Evolutionary conservation across 1,140 invertebrate genomes (phyloP).

Genomic region (Trypoxylus dichotomus): DNA sequence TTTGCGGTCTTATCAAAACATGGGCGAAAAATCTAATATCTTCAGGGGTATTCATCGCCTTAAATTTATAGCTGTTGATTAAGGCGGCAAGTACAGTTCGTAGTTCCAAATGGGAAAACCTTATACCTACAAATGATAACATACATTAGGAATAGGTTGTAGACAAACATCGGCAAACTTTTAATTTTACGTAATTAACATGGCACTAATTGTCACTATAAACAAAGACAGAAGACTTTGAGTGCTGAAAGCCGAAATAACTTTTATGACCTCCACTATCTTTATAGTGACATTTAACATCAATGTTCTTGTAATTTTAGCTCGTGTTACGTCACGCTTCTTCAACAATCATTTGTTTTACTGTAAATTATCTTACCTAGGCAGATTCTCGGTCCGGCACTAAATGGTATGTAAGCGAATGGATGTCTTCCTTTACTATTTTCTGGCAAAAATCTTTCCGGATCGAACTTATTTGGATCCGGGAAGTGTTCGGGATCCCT

Average conservation of each 20-base stretch:
- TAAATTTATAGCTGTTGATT: conserved; percentile 41
- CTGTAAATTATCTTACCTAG: conserved; percentile 51
- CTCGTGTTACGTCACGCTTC: neutral
- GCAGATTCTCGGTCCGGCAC: conserved; percentile 62
- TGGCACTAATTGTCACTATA: too few species aligned
- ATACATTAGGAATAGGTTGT: neutral
- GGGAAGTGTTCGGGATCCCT: conserved; percentile 59
- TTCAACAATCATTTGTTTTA: neutral
- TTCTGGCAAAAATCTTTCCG: conserved; percentile 63
- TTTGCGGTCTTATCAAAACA: neutral
- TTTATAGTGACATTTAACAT: too few species aligned
- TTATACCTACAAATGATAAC: neutral
- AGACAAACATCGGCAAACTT: too few species aligned
- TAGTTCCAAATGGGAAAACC: conserved; percentile 52
- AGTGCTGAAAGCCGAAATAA: too few species aligned
- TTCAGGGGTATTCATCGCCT: conserved; percentile 34
- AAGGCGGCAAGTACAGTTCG: conserved; percentile 54
- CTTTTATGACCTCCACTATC: too few species aligned
- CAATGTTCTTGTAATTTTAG: neutral
- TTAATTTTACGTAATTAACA: too few species aligned
- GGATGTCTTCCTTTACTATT: conserved; percentile 52
- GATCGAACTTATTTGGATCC: conserved; percentile 64
- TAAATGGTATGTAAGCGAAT: conserved; percentile 61
- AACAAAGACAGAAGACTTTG: too few species aligned
- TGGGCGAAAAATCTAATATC: conserved; percentile 24